Evolutionary conservation across 2,888 invertebrate genomes (phyloP), one percentile per base, ranked within the genome.

Genomic region (Thalpophila matura): DNA sequence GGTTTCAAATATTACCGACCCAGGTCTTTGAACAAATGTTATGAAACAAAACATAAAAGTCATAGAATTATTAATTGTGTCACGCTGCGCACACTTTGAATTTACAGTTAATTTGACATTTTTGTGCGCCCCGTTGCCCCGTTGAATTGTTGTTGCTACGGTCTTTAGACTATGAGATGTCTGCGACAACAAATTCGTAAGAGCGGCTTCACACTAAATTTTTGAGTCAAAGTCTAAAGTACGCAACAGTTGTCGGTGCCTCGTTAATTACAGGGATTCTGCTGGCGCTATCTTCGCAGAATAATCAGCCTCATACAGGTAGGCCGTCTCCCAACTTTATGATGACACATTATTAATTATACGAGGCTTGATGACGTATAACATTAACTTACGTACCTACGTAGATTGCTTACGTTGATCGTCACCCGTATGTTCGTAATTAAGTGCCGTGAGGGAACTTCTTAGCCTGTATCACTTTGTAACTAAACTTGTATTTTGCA

Each of bases 221-320:
- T 61, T 79, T 51, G 42, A 49, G 62, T 53, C 38, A 45, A n/a
- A 33, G 38, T 35, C 54, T 64, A 12, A 56, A 31, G 40, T 12
- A 55, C 38, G 49, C 66, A 37, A 35, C 16, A 63, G 51, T 57
- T 54, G 38, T 46, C 38, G 22, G 16, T 10, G 20, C 38, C 50
- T 64, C 61, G 42, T 65, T 67, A 62, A 72, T 72, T 62, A 76
- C 2, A 47, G 56, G 43, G 59, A 61, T 62, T 63, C 46, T 20
- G 18, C 27, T 33, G n/a, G 37, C 33, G 53, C 58, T 59, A 42
- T 61, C 26, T 61, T 37, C 10, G 33, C 24, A 3, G 33, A 49
- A 67, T 67, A 60, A 49, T 35, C 46, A 45, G 29, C 18, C 29
- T 35, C 37, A 22, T 35, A 38, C 55, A 47, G 47, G 54, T 70